These are phyloP conservation scores for Centropus unirufus DNA, from an alignment of 2,113 vertebrate species.

Conservation along the genomic window DNA sequence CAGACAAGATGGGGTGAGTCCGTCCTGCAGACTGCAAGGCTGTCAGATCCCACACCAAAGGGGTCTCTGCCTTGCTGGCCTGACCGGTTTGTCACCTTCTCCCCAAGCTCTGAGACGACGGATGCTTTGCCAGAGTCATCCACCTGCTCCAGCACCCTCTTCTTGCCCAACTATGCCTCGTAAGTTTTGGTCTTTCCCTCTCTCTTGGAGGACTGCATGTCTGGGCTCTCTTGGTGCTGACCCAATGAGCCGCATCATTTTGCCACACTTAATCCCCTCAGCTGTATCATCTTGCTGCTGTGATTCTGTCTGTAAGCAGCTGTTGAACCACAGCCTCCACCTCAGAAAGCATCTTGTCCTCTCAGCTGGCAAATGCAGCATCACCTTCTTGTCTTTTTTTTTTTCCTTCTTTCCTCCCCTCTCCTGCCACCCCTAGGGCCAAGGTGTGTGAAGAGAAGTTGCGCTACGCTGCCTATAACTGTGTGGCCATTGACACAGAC, in stretches of 20 bases:
- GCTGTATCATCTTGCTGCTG: background rate
- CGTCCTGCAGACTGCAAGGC: background rate
- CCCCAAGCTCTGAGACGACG: slow-evolving; percentile 89
- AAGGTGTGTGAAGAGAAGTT: slow-evolving; percentile 96
- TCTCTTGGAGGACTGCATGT: background rate
- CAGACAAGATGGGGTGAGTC: slow-evolving; percentile 92
- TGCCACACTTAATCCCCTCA: background rate
- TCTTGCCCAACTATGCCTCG: slow-evolving; percentile 95
- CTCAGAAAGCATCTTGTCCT: background rate
- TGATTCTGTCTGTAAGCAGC: background rate
- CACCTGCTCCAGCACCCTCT: slow-evolving; percentile 96
- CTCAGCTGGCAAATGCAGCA: background rate
- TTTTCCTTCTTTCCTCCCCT: too few species aligned
- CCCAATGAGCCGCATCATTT: background rate
- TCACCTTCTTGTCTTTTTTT: background rate
- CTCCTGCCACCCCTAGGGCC: slow-evolving; percentile 76
- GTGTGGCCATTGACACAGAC: slow-evolving; percentile 96
- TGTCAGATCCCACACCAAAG: background rate
- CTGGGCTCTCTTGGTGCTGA: background rate
- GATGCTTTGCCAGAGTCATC: slow-evolving; percentile 96
- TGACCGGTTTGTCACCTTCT: slow-evolving; percentile 21
- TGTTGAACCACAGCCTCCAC: background rate
- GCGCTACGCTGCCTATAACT: slow-evolving; percentile 97
- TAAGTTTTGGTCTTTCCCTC: slow-evolving; percentile 53
- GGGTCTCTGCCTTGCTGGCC: fast-evolving